Evolutionary conservation across 2,888 invertebrate species (phyloP).

Genomic region (Ditylenchus weischeri): DNA sequence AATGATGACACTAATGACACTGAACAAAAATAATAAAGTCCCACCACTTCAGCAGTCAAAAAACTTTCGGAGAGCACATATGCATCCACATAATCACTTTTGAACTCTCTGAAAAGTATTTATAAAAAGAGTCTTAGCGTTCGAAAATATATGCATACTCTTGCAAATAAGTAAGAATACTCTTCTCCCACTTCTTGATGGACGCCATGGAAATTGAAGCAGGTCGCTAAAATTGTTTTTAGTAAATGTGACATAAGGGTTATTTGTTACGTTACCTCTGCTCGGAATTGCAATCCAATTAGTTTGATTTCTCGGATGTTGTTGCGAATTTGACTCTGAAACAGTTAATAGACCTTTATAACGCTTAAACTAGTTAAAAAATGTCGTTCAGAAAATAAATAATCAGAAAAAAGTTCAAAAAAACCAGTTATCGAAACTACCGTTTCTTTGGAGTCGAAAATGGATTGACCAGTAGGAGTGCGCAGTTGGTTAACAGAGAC

Average conservation of each 20-base stretch:
- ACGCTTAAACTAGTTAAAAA: too few species aligned
- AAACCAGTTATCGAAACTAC: background rate
- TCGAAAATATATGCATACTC: constrained; percentile 25
- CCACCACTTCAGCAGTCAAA: constrained; percentile 49
- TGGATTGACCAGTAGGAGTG: constrained; percentile 29
- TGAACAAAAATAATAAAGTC: background rate
- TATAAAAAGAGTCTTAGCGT: background rate
- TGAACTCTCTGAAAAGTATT: constrained; percentile 38
- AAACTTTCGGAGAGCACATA: constrained; percentile 49
- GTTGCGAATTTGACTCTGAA: constrained; percentile 49
- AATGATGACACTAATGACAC: background rate
- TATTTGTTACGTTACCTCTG: constrained; percentile 29
- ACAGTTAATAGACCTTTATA: too few species aligned
- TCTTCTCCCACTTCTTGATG: constrained; percentile 43
- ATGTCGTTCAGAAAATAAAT: too few species aligned
- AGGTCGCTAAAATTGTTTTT: constrained; percentile 21
- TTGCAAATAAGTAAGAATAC: constrained; percentile 45
- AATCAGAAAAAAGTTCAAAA: background rate
- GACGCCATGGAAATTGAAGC: constrained; percentile 33
- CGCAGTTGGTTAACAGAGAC: constrained; percentile 35
- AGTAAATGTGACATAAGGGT: too few species aligned
- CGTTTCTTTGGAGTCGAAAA: constrained; percentile 25
- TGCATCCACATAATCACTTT: constrained; percentile 40
- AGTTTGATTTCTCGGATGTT: constrained; percentile 50
- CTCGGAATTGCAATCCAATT: constrained; percentile 51